phyloP scores from a whole-genome alignment of 2,888 invertebrate species.

The Cheilosia grossa region DNA sequence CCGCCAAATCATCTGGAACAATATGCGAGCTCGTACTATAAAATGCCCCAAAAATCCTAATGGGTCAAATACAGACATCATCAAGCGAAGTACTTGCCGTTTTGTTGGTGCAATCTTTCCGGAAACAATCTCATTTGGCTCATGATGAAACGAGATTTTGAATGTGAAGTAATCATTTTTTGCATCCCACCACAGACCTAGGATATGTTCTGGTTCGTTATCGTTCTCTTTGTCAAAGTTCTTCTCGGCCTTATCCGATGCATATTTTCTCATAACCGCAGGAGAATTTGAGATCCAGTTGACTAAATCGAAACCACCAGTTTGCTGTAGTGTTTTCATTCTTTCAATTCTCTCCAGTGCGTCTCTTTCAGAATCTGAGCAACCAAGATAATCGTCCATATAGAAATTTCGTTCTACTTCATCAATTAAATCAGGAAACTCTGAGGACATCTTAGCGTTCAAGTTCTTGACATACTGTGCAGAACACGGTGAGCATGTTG shows the following conservation, averaged over 20 bases:
- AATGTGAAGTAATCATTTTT: background rate
- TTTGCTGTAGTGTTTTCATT: background rate
- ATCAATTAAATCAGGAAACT: background rate
- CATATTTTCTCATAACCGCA: background rate
- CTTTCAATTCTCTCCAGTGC: background rate
- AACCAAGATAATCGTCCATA: slow-evolving; percentile 8
- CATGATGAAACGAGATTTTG: background rate
- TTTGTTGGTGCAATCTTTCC: slow-evolving; percentile 8
- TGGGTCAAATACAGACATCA: slow-evolving; percentile 7
- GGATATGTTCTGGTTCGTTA: background rate
- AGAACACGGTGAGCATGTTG: background rate
- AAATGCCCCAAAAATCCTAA: slow-evolving; percentile 45
- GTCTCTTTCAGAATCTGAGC: background rate
- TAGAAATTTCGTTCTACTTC: slow-evolving; percentile 5
- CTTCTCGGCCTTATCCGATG: background rate
- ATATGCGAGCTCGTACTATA: slow-evolving; percentile 26
- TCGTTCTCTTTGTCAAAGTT: background rate
- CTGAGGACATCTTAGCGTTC: background rate
- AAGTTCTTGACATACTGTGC: background rate
- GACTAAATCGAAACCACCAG: slow-evolving; percentile 3
- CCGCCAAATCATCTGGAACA: slow-evolving; percentile 5
- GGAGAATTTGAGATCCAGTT: slow-evolving; percentile 3
- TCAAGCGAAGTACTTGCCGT: slow-evolving; percentile 4
- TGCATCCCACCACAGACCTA: background rate
- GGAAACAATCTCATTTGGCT: background rate